Base-by-base conservation (phyloP, 2,113 vertebrate species). In the Clarias gariepinus region DNA sequence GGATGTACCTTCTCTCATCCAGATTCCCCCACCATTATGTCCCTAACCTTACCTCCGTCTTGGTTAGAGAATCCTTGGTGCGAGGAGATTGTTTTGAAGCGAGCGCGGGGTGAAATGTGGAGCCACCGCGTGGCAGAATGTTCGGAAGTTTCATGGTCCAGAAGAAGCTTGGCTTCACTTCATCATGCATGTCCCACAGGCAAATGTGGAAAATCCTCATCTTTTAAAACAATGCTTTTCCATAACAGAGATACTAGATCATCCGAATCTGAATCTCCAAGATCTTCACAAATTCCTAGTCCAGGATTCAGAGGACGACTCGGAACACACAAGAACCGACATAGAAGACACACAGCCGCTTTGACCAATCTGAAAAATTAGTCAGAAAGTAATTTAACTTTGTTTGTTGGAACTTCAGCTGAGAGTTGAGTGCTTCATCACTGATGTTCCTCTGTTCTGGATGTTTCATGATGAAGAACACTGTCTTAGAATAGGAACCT, bases 41-140 rank as follows among this genome's bases (percentile, higher is more conserved):
- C 80, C 6, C 25, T 79, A 11, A 76, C 84, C 23, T 78, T 81
- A 16, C 69, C 15, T 36, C 61, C 19, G 30, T 52, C 23, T 60
- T 2, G 25, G 81, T 81, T 25, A 21, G 81, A 81, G 68, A 85
- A 61, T n/a, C 28, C 21, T 69, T 76, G 33, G 28, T 47, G 85
- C 10, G 88, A 92, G 55, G 86, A 91, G 81, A 88, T 91, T 16
- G 76, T 93, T 28, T 60, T 89, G 13, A 89, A 91, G 23, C 81
- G 91, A 52, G 93, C 85, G 25, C 81, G 13, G 85, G 86, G 4
- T 83, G 57, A 86, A 58, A 2, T 8, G 25, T 85, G 76, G 61
- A 83, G 36, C 25, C 52, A 36, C 8, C 64, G 47, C 23, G 16
- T 23, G 28, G 36, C 55, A 18, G 16, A 85, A 4, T 16, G 73